Conservation (phyloP, 2,888 invertebrate species). For the Agrotis ipsilon region DNA sequence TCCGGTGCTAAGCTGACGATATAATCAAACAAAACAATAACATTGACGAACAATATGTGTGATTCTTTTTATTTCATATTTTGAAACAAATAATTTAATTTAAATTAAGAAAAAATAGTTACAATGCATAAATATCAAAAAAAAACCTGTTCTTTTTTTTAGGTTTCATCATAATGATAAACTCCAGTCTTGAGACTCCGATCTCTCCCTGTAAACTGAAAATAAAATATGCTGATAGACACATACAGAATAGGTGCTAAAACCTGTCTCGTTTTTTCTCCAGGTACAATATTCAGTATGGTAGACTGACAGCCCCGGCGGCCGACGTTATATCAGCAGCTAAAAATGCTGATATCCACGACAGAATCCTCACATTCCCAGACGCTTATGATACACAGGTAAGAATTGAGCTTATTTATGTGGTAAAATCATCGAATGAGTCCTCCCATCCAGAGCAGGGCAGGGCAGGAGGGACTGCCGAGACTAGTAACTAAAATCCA, state of each 20-base stretch:
- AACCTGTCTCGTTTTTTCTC: constrained; percentile 51
- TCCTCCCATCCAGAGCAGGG: too few species aligned
- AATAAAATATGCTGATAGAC: not conserved
- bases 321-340: constrained; percentile 97
- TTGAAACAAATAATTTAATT: constrained; percentile 8
- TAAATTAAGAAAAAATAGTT: constrained; percentile 1
- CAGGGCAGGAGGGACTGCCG: too few species aligned
- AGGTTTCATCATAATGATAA: not conserved
- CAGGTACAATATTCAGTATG: constrained; percentile 98
- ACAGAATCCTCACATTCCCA: constrained; percentile 97
- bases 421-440: too few species aligned
- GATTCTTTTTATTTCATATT: not conserved
- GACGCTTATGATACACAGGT: constrained; percentile 96
- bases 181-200: not conserved
- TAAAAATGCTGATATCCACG: constrained; percentile 98
- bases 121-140: constrained; percentile 1
- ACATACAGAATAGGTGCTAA: not conserved
- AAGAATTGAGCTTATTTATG: too few species aligned
- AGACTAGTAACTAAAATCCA: too few species aligned
- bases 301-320: constrained; percentile 94
- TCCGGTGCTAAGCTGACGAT: too few species aligned
- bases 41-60: too few species aligned
- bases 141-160: not conserved
- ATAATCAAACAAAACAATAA: too few species aligned
- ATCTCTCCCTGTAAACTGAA: not conserved